Percentiles rank a stretch among this genome's conserved stretches.
Conservation (phyloP, 2,113 vertebrate genomes). For the Antechinus stuartii region DNA sequence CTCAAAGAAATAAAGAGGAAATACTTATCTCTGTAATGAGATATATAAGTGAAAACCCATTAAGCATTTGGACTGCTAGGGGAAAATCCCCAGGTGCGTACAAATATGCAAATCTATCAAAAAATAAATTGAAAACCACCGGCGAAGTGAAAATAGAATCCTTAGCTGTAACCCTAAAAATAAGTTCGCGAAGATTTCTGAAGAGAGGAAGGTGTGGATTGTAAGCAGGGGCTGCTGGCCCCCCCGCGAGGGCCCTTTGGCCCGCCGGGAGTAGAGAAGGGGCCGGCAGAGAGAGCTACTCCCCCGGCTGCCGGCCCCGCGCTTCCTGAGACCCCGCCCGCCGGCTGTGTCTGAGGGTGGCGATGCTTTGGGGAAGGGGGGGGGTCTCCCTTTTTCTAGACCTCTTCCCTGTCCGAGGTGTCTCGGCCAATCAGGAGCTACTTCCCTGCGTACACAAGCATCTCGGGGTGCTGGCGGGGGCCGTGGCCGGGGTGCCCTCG, state of each 20-base stretch:
- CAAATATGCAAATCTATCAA: not conserved
- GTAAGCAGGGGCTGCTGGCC: not conserved
- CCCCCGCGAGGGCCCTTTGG: not conserved
- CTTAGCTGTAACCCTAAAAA: not conserved
- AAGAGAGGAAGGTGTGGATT: not conserved
- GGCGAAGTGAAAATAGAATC: not conserved
- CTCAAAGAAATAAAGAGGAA: not conserved
- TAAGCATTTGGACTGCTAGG: not conserved
- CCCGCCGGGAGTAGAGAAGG: not conserved
- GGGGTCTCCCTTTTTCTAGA: not conserved
- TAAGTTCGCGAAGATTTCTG: too few species aligned
- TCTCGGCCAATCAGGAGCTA: not conserved
- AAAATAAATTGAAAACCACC: not conserved
- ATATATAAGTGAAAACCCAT: not conserved
- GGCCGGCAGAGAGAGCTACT: not conserved
- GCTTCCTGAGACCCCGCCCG: not conserved
- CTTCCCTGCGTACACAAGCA: not conserved
- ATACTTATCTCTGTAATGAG: not conserved
- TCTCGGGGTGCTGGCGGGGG: not conserved
- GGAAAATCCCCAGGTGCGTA: not conserved
- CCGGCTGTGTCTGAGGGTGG: not conserved
- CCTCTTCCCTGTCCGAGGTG: not conserved
- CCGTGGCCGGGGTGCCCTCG: not conserved
- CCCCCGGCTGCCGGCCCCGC: not conserved
- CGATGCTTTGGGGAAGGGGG: not conserved